phyloP scores from a whole-genome alignment of 2,797 vertebrate species.

The Lindbergichthys nudifrons region DNA sequence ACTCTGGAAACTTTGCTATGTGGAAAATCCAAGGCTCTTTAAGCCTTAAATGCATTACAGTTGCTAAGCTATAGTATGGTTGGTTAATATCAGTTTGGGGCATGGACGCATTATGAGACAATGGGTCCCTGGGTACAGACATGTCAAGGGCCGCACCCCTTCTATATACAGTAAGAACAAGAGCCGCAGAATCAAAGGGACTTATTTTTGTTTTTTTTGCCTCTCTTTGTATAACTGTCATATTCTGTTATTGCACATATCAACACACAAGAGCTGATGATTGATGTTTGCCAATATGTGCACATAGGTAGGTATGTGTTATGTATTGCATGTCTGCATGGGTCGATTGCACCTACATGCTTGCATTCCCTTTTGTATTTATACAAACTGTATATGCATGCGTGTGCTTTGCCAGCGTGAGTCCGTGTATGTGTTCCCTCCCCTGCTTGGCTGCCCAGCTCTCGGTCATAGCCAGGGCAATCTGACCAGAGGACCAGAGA shows the following conservation, averaged over 20 bases:
- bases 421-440: slow-evolving; percentile 5
- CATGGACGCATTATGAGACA: too few species aligned
- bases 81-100: not conserved
- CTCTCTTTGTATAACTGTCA: too few species aligned
- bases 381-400: not conserved
- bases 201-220: too few species aligned
- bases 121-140: too few species aligned
- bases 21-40: not conserved
- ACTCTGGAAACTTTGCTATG: too few species aligned
- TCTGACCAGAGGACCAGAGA: slow-evolving; percentile 51
- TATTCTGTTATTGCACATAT: not conserved
- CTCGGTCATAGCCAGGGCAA: slow-evolving; percentile 54
- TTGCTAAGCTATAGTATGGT: not conserved
- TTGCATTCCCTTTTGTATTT: not conserved
- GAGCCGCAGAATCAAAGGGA: too few species aligned
- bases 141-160: too few species aligned
- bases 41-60: not conserved
- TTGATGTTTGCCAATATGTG: not conserved
- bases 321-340: not conserved
- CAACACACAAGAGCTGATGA: slow-evolving; percentile 8
- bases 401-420: slow-evolving; percentile 10
- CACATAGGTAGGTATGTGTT: not conserved
- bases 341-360: not conserved
- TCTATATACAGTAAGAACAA: too few species aligned
- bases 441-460: slow-evolving; percentile 50